These are phyloP conservation scores for Papilio polyxenes DNA, from an alignment of 1,140 invertebrate species.

Conservation along the genomic window DNA sequence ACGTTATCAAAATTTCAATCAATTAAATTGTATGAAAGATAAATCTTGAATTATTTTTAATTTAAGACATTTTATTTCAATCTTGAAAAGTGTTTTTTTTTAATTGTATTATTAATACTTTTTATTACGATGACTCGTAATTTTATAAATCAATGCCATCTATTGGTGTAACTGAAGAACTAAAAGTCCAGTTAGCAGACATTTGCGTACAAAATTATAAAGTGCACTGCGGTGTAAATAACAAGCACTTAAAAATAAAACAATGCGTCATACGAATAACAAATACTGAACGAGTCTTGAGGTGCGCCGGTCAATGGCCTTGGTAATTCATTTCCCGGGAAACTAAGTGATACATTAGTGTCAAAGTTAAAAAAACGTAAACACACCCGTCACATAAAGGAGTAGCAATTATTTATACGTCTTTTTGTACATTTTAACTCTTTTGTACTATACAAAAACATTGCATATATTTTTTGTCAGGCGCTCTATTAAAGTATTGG, in stretches of 20 bases:
- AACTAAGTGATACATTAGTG: neutral
- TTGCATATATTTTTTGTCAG: neutral
- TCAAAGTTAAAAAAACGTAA: neutral
- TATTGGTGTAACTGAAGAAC: neutral
- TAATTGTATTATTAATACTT: neutral
- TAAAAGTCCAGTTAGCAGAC: neutral
- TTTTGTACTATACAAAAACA: neutral
- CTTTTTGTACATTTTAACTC: neutral
- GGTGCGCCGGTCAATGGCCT: neutral
- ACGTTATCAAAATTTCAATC: too few relatives aligned
- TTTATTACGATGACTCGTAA: neutral
- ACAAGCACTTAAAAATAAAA: constrained; percentile 17
- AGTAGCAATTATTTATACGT: neutral
- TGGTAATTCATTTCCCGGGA: neutral
- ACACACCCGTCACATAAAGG: neutral
- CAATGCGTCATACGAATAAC: constrained; percentile 18
- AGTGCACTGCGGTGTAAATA: neutral
- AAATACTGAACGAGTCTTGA: neutral
- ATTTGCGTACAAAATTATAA: neutral
- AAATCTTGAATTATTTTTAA: too few relatives aligned
- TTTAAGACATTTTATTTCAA: too few relatives aligned
- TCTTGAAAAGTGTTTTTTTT: neutral
- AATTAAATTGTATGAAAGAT: too few relatives aligned
- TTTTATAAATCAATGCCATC: neutral
- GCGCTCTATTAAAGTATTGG: neutral